Percentiles rank a stretch among this genome's conserved stretches.
phyloP scores from a whole-genome alignment of 2,113 vertebrate genomes.

The Miniopterus natalensis region DNA sequence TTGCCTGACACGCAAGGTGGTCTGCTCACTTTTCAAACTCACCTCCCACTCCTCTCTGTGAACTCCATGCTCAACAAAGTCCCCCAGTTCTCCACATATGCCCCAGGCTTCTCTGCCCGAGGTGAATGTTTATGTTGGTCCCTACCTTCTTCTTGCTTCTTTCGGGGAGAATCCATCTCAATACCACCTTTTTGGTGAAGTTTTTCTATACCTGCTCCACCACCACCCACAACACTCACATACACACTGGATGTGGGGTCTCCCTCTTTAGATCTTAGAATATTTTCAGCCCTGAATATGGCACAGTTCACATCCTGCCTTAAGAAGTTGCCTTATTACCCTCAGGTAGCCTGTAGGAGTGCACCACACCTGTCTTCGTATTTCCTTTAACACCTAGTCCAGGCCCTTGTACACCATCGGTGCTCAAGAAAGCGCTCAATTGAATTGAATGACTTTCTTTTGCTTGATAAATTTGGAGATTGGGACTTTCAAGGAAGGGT shows the following conservation, averaged over 20 bases:
- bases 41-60: neutral
- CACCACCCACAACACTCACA: neutral
- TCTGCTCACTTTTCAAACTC: neutral
- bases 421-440: neutral
- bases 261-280: neutral
- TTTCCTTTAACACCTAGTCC: neutral
- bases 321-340: neutral
- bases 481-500: neutral
- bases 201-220: neutral
- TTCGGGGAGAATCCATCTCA: neutral
- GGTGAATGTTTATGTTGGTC: neutral
- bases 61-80: neutral
- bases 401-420: fast-evolving
- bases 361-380: neutral
- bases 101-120: neutral
- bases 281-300: neutral
- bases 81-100: neutral
- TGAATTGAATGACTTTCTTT: neutral
- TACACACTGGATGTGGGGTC: neutral
- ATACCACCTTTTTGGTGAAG: neutral
- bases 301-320: neutral
- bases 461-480: neutral
- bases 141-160: neutral
- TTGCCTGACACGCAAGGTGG: neutral
- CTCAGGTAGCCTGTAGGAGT: neutral